Evolutionary conservation across 2,113 vertebrate species (phyloP), one percentile per base, ranked within the genome.

Genomic region (Ovis aries): DNA sequence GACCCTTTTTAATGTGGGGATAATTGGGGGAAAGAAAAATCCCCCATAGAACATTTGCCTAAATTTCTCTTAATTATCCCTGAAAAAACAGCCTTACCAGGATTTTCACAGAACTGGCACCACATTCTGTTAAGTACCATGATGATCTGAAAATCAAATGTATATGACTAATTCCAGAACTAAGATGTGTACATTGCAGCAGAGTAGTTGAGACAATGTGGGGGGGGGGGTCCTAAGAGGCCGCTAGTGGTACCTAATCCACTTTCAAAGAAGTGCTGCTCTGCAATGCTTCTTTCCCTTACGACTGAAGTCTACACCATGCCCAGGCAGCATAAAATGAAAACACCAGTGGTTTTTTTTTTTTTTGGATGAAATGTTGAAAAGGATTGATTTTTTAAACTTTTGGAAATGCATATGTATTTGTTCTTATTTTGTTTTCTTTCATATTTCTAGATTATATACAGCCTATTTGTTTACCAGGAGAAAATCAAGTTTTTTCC

Each of bases 391-490:
- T 17, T 90, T 96, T 90, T 57, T 36, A 88, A 96, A 36, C 43
- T 93, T 88, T 77, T 84, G 55, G 29, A 95, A 93, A 82, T 29
- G 19, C 2, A 33, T 43, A 3, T 77, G 10, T 64, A 0, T 77
- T 5, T 84, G 6, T 71, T 52, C 6, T 60, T 31, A 16, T 59
- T 95, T 92, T 85, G 9, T 93, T 78, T 87, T 94, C 7, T 23
- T 89, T 91, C 52, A 55, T 93, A 13, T 94, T 85, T 97, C 80
- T 98, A 99, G 99, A 99, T 97, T 98, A 98, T 48, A 98, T 99
- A 96, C 99, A 99, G 96, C 99, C 99, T 2, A 98, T 99, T 93
- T 99, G 99, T 97, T 98, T 99, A 48, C 99, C 99, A 23, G 98
- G 99, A 94, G 90, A 98, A 57, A 98, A 97, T 31, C 98, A 99